Conservation (phyloP, 2,797 vertebrate species). For the Anniella stebbinsi region DNA sequence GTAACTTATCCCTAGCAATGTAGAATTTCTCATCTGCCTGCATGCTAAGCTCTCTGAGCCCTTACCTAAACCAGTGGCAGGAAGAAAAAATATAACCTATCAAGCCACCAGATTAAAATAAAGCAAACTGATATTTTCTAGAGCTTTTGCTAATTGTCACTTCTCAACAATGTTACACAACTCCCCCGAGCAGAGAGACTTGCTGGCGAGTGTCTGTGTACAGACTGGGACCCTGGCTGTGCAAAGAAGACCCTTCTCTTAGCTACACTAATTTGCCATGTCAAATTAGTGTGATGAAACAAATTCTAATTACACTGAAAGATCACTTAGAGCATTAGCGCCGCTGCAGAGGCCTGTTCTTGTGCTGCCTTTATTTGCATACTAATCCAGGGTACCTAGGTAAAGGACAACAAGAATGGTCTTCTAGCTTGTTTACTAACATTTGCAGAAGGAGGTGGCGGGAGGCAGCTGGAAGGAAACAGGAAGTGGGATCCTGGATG, state of each 20-base stretch:
- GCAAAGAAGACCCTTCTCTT: conserved; percentile 69
- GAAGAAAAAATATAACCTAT: conserved; percentile 55
- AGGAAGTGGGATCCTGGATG: conserved; percentile 44
- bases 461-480: conserved; percentile 72
- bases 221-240: conserved; percentile 56
- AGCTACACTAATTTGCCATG: conserved; percentile 80
- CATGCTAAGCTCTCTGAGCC: conserved; percentile 38
- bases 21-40: conserved; percentile 23
- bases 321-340: conserved; percentile 75
- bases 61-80: background rate
- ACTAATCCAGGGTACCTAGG: conserved; percentile 60
- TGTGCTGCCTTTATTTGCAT: conserved; percentile 60
- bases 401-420: conserved; percentile 65
- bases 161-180: conserved; percentile 57
- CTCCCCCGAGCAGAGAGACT: conserved; percentile 61
- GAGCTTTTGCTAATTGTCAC: conserved; percentile 71
- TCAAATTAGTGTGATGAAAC: conserved; percentile 81
- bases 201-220: conserved; percentile 67
- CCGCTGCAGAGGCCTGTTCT: conserved; percentile 67
- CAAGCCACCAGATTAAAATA: conserved; percentile 58
- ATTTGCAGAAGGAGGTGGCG: conserved; percentile 70
- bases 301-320: conserved; percentile 79
- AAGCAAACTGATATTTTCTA: conserved; percentile 68
- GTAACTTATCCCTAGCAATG: conserved; percentile 36
- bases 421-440: conserved; percentile 58